Conservation (phyloP, 2,797 vertebrate genomes). For the Neosilurus hyrtlii region DNA sequence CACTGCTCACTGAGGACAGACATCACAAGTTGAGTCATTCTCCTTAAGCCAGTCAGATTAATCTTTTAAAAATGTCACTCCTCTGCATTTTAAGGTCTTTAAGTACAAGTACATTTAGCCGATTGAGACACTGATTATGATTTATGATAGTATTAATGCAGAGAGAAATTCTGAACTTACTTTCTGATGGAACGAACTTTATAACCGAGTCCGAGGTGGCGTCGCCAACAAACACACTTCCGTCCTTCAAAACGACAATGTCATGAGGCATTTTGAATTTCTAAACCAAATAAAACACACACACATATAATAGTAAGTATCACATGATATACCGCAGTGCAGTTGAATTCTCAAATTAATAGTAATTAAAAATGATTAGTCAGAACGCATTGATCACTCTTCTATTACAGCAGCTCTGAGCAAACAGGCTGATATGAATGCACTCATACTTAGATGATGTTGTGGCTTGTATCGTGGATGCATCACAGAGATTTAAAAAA, state of each 20-base stretch:
- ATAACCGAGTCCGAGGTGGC: constrained; percentile 77
- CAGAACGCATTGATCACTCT: background rate
- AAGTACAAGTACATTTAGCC: background rate
- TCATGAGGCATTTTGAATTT: constrained; percentile 93
- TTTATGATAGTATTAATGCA: background rate
- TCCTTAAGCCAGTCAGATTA: background rate
- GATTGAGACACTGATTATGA: background rate
- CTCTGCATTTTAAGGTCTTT: background rate
- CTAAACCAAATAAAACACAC: constrained; percentile 65
- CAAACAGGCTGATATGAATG: background rate
- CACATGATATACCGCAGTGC: background rate
- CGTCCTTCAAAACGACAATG: constrained; percentile 78
- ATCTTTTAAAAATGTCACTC: background rate
- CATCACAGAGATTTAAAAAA: background rate
- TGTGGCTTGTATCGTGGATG: background rate
- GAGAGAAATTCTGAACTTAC: constrained; percentile 69
- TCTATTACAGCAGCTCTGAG: background rate
- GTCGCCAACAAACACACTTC: constrained; percentile 84
- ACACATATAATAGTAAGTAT: background rate
- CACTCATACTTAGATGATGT: background rate
- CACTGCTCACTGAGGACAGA: background rate
- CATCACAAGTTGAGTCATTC: background rate
- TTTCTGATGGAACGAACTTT: constrained; percentile 84
- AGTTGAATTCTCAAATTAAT: background rate
- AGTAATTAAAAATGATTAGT: background rate